Base-by-base conservation (phyloP, 35 echinoderm and acorn worm genomes). In the Holothuria glaberrima region DNA sequence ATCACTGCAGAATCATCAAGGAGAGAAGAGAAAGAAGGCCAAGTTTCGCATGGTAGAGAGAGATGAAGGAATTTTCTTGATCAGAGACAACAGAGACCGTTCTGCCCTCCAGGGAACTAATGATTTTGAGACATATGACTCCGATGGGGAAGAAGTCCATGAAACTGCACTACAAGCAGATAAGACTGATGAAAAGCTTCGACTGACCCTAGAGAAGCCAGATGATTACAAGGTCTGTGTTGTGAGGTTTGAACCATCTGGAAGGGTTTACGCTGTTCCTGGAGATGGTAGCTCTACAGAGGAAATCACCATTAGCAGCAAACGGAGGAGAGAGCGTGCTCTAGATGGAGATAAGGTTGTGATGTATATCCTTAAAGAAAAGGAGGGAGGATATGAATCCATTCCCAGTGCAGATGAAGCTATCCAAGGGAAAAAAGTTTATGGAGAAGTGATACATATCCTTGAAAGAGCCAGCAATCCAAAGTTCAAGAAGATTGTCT, bases 381-480 rank as follows among this genome's bases (percentile, higher is more conserved):
- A 87, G 36, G 83, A 86, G 34, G 83, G 63, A 2, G 63, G 26
- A 28, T 89, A 91, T 19, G 79, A 83, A 48, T 32, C 50, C 25
- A 31, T 59, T 21, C 22, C 68, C 36, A 1, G 1, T 17, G 73
- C 52, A 44, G 76, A 75, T 19, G 86, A 75, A 9, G 67, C 91
- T 27, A 92, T 92, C 85, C 16, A 7, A 68, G 44, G 10, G 4
- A 86, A 33, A 2, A 93, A 87, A 83, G 83, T 92, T 4, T 98
- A 98, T 86, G 96, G 96, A 54, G 65, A 73, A 24, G 93, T 98
- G 12, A 67, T 58, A 30, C 80, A 86, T 77, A 91, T 98, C 56
- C 24, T 98, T 44, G 90, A 89, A 75, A 81, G 93, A 31, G 76
- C 91, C 21, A 59, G 46, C 10, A 76, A 94, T 80, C 96, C 92